A percentile compares a stretch with the other conserved stretches of the same genome.
phyloP scores from a whole-genome alignment of 2,888 invertebrate species.

The Ophioninae sp. region DNA sequence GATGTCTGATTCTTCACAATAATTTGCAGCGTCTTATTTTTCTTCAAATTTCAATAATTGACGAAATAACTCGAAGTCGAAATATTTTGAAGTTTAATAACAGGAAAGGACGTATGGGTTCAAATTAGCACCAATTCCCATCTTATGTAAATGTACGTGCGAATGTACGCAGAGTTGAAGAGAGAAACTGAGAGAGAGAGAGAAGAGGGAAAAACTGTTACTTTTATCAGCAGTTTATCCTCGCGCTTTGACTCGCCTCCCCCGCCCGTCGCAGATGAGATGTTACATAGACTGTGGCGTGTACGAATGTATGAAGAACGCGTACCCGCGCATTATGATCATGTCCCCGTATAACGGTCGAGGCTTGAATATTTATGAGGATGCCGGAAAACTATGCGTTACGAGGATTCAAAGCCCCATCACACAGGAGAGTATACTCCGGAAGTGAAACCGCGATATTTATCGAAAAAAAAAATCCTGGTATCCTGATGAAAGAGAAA shows the following conservation, averaged over 20 bases:
- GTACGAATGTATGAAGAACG: conserved; percentile 50
- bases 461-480: conserved; percentile 42
- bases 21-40: no score
- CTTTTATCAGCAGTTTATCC: conserved; percentile 43
- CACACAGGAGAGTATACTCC: conserved; percentile 35
- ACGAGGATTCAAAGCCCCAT: conserved; percentile 41
- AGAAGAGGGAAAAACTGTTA: conserved; percentile 12
- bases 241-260: conserved; percentile 36
- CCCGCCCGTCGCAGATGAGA: conserved; percentile 5
- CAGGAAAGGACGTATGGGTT: not conserved
- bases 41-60: not conserved
- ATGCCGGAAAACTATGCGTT: conserved; percentile 48
- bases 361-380: conserved; percentile 5
- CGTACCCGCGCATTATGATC: conserved; percentile 48
- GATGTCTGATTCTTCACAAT: no score
- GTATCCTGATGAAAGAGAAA: conserved; percentile 55
- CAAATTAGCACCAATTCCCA: conserved; percentile 2
- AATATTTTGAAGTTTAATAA: no score
- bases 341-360: conserved; percentile 54
- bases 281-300: conserved; percentile 22
- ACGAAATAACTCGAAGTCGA: no score
- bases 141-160: not conserved
- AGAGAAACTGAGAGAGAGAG: conserved; percentile 10
- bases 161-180: not conserved
- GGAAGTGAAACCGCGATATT: conserved; percentile 52